Percentiles rank a stretch among this genome's conserved stretches.
These are phyloP conservation scores for Stegostoma tigrinum DNA, from an alignment of 2,113 vertebrate species.

Conservation along the genomic window DNA sequence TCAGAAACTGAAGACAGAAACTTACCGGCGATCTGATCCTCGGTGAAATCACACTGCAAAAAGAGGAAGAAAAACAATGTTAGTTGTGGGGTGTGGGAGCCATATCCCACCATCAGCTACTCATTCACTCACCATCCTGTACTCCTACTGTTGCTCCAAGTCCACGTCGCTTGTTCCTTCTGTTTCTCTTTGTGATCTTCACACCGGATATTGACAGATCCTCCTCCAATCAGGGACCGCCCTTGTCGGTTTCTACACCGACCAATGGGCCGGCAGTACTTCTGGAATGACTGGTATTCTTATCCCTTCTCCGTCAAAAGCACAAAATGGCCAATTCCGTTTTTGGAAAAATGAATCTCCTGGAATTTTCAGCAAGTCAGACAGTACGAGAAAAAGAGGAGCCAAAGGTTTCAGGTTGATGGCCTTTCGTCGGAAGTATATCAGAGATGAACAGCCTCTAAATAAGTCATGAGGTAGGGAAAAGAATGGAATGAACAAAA, in stretches of 20 bases:
- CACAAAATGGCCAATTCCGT: background rate
- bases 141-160: background rate
- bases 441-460: background rate
- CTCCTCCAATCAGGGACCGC: background rate
- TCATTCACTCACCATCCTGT: background rate
- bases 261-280: background rate
- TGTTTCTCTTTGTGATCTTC: background rate
- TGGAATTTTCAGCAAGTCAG: background rate
- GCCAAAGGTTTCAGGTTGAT: background rate
- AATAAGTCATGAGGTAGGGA: background rate
- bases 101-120: background rate
- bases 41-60: conserved; percentile 81
- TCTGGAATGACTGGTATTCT: background rate
- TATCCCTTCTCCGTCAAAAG: too few species aligned
- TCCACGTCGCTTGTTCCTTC: background rate
- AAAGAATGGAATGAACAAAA: background rate
- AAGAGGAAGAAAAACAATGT: background rate
- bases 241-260: too few species aligned
- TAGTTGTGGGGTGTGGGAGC: too few species aligned
- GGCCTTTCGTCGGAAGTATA: background rate
- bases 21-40: conserved; percentile 84
- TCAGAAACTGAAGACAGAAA: conserved; percentile 39
- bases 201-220: background rate
- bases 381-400: background rate
- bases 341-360: background rate